Percentiles rank a stretch among this genome's conserved stretches.
phyloP scores from a whole-genome alignment of 2,113 vertebrate species.

The pig (Sus scrofa) region T2T-Sscrofa CM000820.6:49500001-49500500 shows the following conservation, averaged over 20 bases:
- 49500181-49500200: neutral
- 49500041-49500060: neutral
- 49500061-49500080: neutral
- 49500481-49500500: neutral
- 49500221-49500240: neutral
- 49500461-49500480: neutral
- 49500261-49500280: neutral
- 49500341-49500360: neutral
- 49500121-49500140: neutral
- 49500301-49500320: neutral
- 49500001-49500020: neutral
- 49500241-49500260: neutral
- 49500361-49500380: neutral
- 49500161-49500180: neutral
- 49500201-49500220: neutral
- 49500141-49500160: neutral
- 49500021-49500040: neutral
- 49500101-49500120: neutral
- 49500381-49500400: neutral
- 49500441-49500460: neutral
- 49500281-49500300: neutral
- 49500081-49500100: neutral
- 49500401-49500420: neutral
- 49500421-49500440: neutral
- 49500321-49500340: neutral